These are phyloP conservation scores for Cryptocephalus primarius DNA, from an alignment of 2,888 invertebrate species.

Conservation along the genomic window DNA sequence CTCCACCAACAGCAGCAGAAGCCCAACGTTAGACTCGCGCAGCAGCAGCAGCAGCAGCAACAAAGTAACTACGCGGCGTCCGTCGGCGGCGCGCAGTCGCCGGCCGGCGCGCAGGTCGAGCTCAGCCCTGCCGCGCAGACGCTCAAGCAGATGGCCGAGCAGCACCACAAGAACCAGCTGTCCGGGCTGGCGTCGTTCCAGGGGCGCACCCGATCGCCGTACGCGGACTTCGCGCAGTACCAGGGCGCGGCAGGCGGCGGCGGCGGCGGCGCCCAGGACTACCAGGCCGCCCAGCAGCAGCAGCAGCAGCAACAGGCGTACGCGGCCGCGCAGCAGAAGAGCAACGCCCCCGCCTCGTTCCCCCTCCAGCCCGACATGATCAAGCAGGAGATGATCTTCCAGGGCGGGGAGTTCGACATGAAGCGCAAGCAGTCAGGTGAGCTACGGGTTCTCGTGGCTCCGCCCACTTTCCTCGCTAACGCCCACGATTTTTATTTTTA, in stretches of 20 bases:
- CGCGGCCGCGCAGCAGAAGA: constrained; percentile 37
- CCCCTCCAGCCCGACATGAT: constrained; percentile 41
- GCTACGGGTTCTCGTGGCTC: background rate
- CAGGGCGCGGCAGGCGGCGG: constrained; percentile 38
- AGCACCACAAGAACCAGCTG: constrained; percentile 74
- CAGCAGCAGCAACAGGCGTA: too few relatives aligned
- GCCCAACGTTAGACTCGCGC: constrained; percentile 21
- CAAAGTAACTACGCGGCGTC: constrained; percentile 31
- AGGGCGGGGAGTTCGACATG: constrained; percentile 35
- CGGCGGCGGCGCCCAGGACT: too few relatives aligned
- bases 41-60: constrained; percentile 28
- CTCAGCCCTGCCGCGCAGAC: constrained; percentile 90
- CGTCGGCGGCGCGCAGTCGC: constrained; percentile 28
- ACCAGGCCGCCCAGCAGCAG: too few relatives aligned
- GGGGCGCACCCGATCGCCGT: constrained; percentile 42
- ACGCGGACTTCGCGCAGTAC: constrained; percentile 48
- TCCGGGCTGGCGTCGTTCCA: constrained; percentile 43
- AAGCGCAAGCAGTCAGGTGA: constrained; percentile 32
- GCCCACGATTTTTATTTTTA: too few relatives aligned
- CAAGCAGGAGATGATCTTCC: constrained; percentile 44
- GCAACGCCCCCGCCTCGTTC: constrained; percentile 30
- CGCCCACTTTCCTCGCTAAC: constrained; percentile 3
- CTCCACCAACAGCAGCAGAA: constrained; percentile 15
- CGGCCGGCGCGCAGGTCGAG: constrained; percentile 41
- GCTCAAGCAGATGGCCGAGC: constrained; percentile 93